Conservation (phyloP, 1,140 invertebrate genomes). For the Camponotus pennsylvanicus region DNA sequence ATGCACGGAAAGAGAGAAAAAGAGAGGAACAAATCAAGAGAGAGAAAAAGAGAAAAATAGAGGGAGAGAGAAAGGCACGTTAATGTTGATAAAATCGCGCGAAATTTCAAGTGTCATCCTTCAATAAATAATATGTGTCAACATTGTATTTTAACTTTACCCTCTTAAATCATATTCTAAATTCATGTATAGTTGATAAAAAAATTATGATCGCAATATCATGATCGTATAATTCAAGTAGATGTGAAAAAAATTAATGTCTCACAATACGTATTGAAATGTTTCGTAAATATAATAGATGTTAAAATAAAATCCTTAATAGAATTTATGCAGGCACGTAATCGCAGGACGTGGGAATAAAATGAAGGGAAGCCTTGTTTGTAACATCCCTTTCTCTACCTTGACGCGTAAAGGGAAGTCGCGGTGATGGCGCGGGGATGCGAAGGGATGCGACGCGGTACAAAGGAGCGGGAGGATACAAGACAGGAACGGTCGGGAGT, state of each 20-base stretch:
- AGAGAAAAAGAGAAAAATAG: neutral
- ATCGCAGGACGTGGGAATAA: conserved; percentile 33
- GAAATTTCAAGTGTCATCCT: conserved; percentile 11
- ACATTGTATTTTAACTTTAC: conserved; percentile 22
- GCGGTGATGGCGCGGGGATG: conserved; percentile 26
- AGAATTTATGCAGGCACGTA: conserved; percentile 18
- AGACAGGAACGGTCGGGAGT: conserved; percentile 70
- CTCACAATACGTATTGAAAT: neutral
- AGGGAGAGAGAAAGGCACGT: neutral
- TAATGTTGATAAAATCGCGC: conserved; percentile 15
- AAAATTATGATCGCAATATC: neutral
- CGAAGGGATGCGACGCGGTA: conserved; percentile 25
- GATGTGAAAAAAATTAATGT: neutral
- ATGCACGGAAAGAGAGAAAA: neutral
- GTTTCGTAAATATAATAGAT: neutral
- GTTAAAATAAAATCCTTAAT: neutral
- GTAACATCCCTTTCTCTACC: conserved; percentile 42
- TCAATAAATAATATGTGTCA: conserved; percentile 32
- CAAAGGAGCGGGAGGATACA: conserved; percentile 36
- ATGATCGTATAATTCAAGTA: neutral
- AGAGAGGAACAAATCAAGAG: neutral
- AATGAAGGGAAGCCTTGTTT: conserved; percentile 13
- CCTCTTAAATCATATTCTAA: conserved; percentile 8
- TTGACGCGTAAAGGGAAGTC: conserved; percentile 51
- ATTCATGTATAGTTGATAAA: neutral